Conservation (phyloP, 1,140 invertebrate genomes). For the Drosophila willistoni region DNA sequence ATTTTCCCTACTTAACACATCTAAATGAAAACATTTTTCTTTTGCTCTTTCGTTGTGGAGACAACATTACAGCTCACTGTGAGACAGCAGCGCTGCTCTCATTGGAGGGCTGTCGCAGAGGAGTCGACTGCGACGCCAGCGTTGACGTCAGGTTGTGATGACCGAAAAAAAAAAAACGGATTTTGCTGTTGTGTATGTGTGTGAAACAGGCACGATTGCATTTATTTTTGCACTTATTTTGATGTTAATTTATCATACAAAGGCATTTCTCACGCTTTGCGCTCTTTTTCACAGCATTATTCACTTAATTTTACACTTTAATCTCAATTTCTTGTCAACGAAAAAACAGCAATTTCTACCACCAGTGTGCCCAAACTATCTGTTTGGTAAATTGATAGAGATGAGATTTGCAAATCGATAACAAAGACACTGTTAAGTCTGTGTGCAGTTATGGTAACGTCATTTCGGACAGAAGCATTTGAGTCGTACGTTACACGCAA, state of each 20-base stretch:
- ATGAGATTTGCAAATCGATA: constrained; percentile 4
- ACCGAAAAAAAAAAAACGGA: constrained; percentile 65
- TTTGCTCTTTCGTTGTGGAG: constrained; percentile 54
- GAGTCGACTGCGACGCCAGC: constrained; percentile 44
- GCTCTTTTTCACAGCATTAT: constrained; percentile 36
- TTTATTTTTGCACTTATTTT: constrained; percentile 56
- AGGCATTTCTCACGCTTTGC: constrained; percentile 57
- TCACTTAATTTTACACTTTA: constrained; percentile 48
- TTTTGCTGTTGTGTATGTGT: constrained; percentile 45
- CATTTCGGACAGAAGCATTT: too few relatives aligned
- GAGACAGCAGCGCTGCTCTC: constrained; percentile 42
- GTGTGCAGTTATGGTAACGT: too few relatives aligned
- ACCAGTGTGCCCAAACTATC: constrained; percentile 43
- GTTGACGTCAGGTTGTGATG: constrained; percentile 60
- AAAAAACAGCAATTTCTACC: constrained; percentile 49
- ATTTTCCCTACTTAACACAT: constrained; percentile 55
- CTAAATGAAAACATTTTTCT: constrained; percentile 79
- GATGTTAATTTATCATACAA: constrained; percentile 39
- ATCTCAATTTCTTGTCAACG: constrained; percentile 50
- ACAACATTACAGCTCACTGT: constrained; percentile 13
- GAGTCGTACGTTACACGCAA: too few relatives aligned
- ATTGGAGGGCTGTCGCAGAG: constrained; percentile 29
- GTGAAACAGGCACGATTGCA: constrained; percentile 48
- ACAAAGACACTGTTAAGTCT: too few relatives aligned
- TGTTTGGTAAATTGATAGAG: constrained; percentile 46